These are phyloP conservation scores for Eulemur rufifrons DNA, from an alignment of 2,113 vertebrate species.

Conservation along the genomic window DNA sequence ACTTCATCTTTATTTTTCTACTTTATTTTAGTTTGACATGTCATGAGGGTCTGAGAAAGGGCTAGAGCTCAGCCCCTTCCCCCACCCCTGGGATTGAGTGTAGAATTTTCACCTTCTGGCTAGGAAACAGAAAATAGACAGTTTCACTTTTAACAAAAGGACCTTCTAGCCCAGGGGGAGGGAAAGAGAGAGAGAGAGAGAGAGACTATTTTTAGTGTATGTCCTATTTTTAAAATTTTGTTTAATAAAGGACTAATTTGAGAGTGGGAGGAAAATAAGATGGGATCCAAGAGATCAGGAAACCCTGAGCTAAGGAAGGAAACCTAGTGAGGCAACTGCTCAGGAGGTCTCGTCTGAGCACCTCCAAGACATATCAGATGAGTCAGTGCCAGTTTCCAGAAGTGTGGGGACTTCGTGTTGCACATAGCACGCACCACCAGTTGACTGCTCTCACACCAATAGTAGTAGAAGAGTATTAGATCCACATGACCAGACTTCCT, in stretches of 20 bases:
- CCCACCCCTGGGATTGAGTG: neutral
- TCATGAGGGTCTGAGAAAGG: neutral
- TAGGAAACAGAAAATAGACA: neutral
- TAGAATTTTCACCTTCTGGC: too few species aligned
- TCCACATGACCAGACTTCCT: neutral
- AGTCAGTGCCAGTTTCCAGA: neutral
- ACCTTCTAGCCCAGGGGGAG: neutral
- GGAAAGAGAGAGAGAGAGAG: neutral
- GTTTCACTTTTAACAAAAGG: neutral
- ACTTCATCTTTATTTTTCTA: neutral
- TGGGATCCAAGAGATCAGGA: neutral
- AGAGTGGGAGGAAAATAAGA: neutral
- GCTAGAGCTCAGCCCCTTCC: neutral
- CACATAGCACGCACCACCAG: too few species aligned
- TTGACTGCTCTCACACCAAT: neutral
- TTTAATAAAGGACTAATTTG: neutral
- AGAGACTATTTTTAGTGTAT: neutral
- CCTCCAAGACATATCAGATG: neutral
- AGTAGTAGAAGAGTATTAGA: neutral
- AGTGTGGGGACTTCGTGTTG: neutral
- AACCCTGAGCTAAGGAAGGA: neutral
- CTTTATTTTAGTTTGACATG: neutral
- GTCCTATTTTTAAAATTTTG: neutral
- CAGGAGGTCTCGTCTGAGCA: accelerated
- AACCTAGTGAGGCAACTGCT: accelerated